Conservation (phyloP, 2,113 vertebrate species). For the Pseudorasbora parva region DNA sequence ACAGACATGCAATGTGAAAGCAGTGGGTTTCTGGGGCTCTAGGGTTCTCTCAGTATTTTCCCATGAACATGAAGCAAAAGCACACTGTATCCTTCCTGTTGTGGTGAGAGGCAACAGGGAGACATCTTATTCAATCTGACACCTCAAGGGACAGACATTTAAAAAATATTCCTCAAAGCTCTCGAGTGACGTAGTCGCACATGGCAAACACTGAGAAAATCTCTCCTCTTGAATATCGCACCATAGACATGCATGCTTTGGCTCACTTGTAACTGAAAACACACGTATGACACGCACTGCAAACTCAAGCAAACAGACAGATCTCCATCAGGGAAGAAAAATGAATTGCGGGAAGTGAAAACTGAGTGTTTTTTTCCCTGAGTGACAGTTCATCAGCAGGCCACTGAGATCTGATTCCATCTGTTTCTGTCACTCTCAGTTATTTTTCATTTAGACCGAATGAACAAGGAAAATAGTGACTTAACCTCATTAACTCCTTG, state of each 20-base stretch:
- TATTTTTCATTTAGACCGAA: constrained; percentile 57
- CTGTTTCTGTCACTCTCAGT: constrained; percentile 55
- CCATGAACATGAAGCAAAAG: constrained; percentile 53
- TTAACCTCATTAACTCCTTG: constrained; percentile 57
- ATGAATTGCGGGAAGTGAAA: not conserved
- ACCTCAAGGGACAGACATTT: constrained; percentile 44
- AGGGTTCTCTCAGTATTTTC: constrained; percentile 46
- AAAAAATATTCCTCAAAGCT: constrained; percentile 22
- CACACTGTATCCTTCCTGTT: constrained; percentile 25
- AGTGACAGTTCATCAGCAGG: constrained; percentile 17
- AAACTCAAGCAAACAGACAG: not conserved
- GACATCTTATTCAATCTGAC: constrained; percentile 30
- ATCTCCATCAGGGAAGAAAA: constrained; percentile 4
- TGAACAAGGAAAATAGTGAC: constrained; percentile 44
- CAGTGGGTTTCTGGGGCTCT: constrained; percentile 34
- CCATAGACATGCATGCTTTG: not conserved
- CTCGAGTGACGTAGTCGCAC: constrained; percentile 12
- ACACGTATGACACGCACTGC: not conserved
- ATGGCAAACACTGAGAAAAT: constrained; percentile 44
- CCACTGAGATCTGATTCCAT: constrained; percentile 2
- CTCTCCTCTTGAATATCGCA: constrained; percentile 15
- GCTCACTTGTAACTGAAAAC: constrained; percentile 2
- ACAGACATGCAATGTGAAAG: constrained; percentile 40
- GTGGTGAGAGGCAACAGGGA: not conserved
- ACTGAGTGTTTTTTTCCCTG: not conserved